Evolutionary conservation across 2,113 vertebrate species (phyloP), one percentile per base, ranked within the genome.

Genomic region (Pristiophorus japonicus): DNA sequence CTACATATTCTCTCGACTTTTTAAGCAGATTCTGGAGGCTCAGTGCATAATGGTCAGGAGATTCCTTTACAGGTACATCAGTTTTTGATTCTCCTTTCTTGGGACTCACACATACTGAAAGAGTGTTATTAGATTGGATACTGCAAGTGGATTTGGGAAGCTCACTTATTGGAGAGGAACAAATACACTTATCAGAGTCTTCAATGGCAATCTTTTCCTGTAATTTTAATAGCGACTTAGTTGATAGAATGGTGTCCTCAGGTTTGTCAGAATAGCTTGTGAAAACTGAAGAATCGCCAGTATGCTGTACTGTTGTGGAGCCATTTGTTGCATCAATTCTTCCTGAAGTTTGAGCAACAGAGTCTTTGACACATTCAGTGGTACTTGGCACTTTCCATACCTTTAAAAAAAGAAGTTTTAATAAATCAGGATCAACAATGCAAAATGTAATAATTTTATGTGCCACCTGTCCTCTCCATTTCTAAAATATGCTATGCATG

Each of bases 11-110:
- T 95, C 97, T 98, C 0, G 98, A 98, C 96, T 98, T 98, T 96
- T 98, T 99, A 81, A 99, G 97, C 95, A 99, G 97, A 96, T 98
- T 99, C 97, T 99, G 98, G 95, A 99, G 97, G 96, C 98, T 99
- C 95, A 97, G 97, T 22, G 97, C 81, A 0, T 97, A 97, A 0
- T 97, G 97, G 96, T 98, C 97, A 0, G 96, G 96, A 85, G 96
- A 96, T 95, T 98, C 98, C 24, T 59, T 96, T 16, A 96, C 95
- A 0, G 95, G 94, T 12, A 87, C 45, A n/a, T 96, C 96, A 1
- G 66, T 95, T 62, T 90, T 51, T 12, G 63, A 94, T 67, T 96
- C 96, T 95, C 96, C 96, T 51, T 95, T 92, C 93, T 96, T 97
- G 59, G 81, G 96, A n/a, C 84, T 88, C 95, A 95, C 90, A 0